These are phyloP conservation scores for Perodicticus potto DNA, from an alignment of 2,797 vertebrate genomes.

Conservation along the genomic window DNA sequence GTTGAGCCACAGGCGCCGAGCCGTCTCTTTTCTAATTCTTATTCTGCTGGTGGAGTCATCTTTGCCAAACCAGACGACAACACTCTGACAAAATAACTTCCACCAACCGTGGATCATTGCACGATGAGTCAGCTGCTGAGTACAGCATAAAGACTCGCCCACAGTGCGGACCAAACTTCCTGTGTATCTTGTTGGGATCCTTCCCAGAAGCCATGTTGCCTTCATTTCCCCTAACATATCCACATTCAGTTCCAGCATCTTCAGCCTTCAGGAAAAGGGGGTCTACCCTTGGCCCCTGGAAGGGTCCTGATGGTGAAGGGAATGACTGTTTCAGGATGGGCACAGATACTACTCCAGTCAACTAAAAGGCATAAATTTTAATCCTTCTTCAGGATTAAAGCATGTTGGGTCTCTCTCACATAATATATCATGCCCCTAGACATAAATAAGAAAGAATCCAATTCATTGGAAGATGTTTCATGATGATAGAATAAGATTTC, in stretches of 20 bases:
- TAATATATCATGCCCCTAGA: neutral
- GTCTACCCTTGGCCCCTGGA: neutral
- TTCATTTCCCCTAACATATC: neutral
- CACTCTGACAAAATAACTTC: neutral
- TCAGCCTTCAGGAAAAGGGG: neutral
- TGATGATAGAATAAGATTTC: neutral
- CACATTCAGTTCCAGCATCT: neutral
- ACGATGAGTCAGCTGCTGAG: neutral
- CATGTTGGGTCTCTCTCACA: neutral
- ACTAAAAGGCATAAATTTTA: neutral
- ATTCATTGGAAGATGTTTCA: neutral
- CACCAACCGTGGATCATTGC: neutral
- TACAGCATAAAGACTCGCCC: neutral
- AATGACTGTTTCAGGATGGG: neutral
- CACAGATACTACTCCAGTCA: neutral
- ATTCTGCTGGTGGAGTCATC: neutral
- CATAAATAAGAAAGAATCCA: neutral
- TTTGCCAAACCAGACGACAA: neutral
- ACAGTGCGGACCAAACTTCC: neutral
- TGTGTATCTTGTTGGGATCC: too few relatives aligned
- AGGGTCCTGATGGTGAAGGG: neutral
- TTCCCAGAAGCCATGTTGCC: neutral
- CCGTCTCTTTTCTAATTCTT: neutral
- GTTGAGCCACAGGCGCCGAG: too few relatives aligned
- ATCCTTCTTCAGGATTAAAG: neutral